Evolutionary conservation across 92 coral and sea anemone species (phyloP).

Genomic region (Phenganax stokvisi): DNA sequence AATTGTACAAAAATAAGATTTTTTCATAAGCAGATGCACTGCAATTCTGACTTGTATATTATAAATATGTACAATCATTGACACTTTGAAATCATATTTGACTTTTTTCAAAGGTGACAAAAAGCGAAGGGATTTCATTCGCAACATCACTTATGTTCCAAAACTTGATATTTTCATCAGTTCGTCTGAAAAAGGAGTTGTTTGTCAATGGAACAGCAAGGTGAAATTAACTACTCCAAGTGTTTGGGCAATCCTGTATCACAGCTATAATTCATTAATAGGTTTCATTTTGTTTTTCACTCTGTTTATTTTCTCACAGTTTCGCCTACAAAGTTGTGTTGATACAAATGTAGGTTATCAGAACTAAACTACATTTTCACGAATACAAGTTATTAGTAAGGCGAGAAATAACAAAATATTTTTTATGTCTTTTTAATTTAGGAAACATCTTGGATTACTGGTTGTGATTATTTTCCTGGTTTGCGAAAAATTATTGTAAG

Average conservation of each 20-base stretch:
- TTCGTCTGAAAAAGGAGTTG: conserved; percentile 90
- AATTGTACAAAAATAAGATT: too few relatives aligned
- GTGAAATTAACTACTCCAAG: conserved; percentile 35
- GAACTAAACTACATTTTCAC: neutral
- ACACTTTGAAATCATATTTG: neutral
- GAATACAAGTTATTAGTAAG: neutral
- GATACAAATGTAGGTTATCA: conserved; percentile 72
- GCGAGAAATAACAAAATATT: neutral
- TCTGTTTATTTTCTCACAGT: conserved; percentile 46
- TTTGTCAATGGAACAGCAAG: conserved; percentile 94
- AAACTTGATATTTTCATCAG: conserved; percentile 84
- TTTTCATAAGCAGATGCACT: too few relatives aligned
- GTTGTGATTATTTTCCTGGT: conserved; percentile 90
- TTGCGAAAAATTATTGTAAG: conserved; percentile 89
- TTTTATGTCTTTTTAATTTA: conserved; percentile 15
- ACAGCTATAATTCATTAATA: neutral
- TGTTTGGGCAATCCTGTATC: neutral
- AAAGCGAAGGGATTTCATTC: conserved; percentile 88
- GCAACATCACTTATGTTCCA: conserved; percentile 81
- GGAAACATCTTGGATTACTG: conserved; percentile 99
- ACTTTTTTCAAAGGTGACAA: conserved; percentile 68
- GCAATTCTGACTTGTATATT: too few relatives aligned
- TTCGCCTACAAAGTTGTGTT: conserved; percentile 78
- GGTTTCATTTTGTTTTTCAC: neutral
- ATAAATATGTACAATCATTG: too few relatives aligned